These are phyloP conservation scores for Thalassoma bifasciatum DNA, from an alignment of 2,113 vertebrate genomes.

Conservation along the genomic window DNA sequence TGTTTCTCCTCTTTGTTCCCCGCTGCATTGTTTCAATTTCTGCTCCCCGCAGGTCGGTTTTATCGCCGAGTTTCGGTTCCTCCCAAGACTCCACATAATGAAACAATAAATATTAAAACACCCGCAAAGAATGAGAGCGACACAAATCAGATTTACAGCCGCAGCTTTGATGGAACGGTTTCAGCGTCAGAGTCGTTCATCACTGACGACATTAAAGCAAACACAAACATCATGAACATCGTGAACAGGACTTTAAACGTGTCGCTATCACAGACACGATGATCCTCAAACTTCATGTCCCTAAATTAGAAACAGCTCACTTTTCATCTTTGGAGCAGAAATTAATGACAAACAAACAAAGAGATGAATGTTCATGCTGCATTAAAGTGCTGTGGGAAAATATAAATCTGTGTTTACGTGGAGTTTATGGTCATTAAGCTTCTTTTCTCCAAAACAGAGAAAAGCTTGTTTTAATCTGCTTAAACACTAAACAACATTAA, in stretches of 20 bases:
- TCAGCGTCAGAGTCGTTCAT: slow-evolving; percentile 10
- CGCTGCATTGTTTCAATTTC: background rate
- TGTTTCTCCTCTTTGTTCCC: slow-evolving; percentile 32
- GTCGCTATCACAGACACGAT: background rate
- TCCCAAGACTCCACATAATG: background rate
- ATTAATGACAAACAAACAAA: background rate
- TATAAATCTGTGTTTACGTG: background rate
- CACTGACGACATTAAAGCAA: slow-evolving; percentile 39
- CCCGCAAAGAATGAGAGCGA: slow-evolving; percentile 32
- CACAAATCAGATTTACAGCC: slow-evolving; percentile 28
- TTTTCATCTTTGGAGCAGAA: too few relatives aligned
- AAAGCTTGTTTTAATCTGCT: background rate
- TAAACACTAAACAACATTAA: background rate
- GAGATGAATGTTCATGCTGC: background rate
- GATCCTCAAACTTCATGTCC: background rate
- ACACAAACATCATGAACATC: background rate
- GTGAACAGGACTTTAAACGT: background rate
- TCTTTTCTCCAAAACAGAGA: background rate
- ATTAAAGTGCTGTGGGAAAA: background rate
- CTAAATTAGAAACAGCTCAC: background rate
- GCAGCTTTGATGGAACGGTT: slow-evolving; percentile 43
- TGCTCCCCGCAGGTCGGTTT: background rate
- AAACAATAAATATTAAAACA: slow-evolving; percentile 29
- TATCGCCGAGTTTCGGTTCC: slow-evolving; percentile 11
- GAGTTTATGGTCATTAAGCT: background rate